phyloP scores from a whole-genome alignment of 2,113 vertebrate genomes.

The Burhinus bistriatus region DNA sequence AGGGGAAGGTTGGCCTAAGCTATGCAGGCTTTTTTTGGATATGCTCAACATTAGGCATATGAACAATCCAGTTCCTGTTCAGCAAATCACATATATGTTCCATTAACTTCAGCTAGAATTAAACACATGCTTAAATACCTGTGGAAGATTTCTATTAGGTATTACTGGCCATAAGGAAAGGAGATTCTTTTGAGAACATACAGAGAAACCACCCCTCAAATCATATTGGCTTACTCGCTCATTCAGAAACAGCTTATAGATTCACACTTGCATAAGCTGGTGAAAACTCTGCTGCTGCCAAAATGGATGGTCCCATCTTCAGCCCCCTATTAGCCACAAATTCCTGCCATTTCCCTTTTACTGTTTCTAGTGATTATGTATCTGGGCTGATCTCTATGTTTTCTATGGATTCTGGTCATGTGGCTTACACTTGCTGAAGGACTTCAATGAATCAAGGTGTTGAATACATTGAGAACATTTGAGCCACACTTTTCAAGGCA shows the following conservation, averaged over 20 bases:
- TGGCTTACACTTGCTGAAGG: background rate
- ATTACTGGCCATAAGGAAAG: background rate
- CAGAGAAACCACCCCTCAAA: background rate
- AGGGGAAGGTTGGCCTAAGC: background rate
- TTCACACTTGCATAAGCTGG: background rate
- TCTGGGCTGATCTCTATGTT: background rate
- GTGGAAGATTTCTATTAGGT: background rate
- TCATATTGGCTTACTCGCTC: background rate
- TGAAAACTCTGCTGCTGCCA: background rate
- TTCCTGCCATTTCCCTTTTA: background rate
- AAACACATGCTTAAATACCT: background rate
- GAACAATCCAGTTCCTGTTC: background rate
- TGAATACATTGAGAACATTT: background rate
- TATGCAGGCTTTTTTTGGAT: background rate
- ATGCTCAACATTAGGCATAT: background rate
- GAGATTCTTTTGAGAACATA: background rate
- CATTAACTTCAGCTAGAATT: background rate
- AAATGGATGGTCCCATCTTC: background rate
- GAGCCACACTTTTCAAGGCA: background rate
- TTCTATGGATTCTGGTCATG: background rate
- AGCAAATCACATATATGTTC: background rate
- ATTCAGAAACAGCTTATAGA: background rate
- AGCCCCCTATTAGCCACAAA: background rate
- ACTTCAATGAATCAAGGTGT: background rate
- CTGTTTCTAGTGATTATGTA: background rate